phyloP scores from a whole-genome alignment of 2,888 invertebrate genomes.

The Prosopocoilus inquinatus region DNA sequence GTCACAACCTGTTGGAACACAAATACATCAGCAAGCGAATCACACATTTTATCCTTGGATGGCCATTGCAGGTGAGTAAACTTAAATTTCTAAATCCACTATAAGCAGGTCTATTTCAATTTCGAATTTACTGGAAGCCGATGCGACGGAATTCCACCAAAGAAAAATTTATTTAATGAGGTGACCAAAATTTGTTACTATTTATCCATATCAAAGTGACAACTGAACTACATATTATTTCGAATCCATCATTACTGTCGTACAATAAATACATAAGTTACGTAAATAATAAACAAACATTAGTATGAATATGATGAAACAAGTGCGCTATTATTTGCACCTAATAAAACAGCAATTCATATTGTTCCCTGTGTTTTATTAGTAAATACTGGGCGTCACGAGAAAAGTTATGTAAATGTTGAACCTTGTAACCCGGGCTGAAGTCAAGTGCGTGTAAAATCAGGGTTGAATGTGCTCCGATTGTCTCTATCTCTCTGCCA shows the following conservation, averaged over 20 bases:
- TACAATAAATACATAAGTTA: too few relatives aligned
- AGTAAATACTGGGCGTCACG: slow-evolving; percentile 31
- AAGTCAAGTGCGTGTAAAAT: slow-evolving; percentile 63
- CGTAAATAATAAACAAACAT: too few relatives aligned
- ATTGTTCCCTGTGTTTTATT: slow-evolving; percentile 10
- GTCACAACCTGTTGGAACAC: slow-evolving; percentile 74
- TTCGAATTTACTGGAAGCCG: too few relatives aligned
- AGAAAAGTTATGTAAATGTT: slow-evolving; percentile 45
- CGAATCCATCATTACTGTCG: too few relatives aligned
- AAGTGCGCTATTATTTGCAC: slow-evolving; percentile 22
- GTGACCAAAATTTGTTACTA: too few relatives aligned
- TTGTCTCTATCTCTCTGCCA: slow-evolving; percentile 42
- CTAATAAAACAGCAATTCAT: slow-evolving; percentile 19
- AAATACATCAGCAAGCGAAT: slow-evolving; percentile 86
- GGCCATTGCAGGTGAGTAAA: slow-evolving; percentile 95
- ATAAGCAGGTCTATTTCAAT: neutral
- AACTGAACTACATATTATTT: slow-evolving; percentile 4
- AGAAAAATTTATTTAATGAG: too few relatives aligned
- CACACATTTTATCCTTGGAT: slow-evolving; percentile 98
- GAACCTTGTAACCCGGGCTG: slow-evolving; percentile 37
- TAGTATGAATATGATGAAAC: slow-evolving; percentile 11
- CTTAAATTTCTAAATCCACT: slow-evolving; percentile 30
- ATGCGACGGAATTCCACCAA: too few relatives aligned
- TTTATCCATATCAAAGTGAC: neutral
- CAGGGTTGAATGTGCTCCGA: slow-evolving; percentile 49